Conservation (phyloP, 1,140 invertebrate genomes). For the Drosophila nigrodunni region DNA sequence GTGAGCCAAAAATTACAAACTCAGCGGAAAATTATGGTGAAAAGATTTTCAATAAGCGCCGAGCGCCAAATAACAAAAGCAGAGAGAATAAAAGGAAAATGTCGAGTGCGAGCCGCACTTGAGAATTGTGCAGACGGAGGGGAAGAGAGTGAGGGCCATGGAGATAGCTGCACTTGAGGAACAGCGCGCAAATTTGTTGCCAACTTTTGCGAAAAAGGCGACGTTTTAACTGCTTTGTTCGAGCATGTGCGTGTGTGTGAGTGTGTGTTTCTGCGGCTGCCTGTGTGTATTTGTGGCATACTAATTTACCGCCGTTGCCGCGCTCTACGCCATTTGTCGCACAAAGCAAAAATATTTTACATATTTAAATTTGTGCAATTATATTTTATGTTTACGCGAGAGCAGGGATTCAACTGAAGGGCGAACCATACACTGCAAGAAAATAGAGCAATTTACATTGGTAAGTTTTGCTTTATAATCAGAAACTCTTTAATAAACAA, state of each 20-base stretch:
- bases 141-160: background rate
- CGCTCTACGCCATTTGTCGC: constrained; percentile 40
- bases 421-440: background rate
- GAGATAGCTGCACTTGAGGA: constrained; percentile 42
- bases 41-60: constrained; percentile 52
- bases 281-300: constrained; percentile 14
- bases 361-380: constrained; percentile 26
- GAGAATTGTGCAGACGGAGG: constrained; percentile 12
- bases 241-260: background rate
- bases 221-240: constrained; percentile 14
- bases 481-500: too few relatives aligned
- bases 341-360: constrained; percentile 21
- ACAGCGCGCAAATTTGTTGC: constrained; percentile 57
- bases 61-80: constrained; percentile 34
- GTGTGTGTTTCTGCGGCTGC: background rate
- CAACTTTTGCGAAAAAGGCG: constrained; percentile 47
- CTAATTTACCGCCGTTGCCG: constrained; percentile 44
- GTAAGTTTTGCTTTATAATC: too few relatives aligned
- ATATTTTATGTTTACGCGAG: constrained; percentile 16
- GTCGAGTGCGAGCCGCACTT: constrained; percentile 59
- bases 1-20: constrained; percentile 49
- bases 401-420: constrained; percentile 11
- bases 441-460: too few relatives aligned
- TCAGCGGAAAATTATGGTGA: constrained; percentile 49
- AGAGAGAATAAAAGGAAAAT: constrained; percentile 9